phyloP scores from a whole-genome alignment of 2,113 vertebrate species.

The Aspidoscelis tigris region DNA sequence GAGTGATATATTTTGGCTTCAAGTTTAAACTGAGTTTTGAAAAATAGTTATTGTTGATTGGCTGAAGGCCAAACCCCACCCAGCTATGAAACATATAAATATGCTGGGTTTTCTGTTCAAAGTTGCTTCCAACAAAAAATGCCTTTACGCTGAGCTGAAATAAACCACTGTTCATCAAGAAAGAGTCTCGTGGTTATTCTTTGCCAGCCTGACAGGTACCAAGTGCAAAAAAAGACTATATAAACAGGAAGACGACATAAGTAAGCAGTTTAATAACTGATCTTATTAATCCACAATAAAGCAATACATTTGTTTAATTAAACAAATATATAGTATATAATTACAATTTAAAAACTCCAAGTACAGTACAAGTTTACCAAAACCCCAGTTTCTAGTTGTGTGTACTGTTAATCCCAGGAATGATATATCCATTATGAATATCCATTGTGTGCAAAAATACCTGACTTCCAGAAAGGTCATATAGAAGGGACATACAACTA shows the following conservation, averaged over 20 bases:
- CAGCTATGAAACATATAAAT: no score
- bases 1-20: no score
- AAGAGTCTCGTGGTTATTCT: no score
- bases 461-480: constrained; percentile 57
- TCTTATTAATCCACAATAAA: constrained; percentile 79
- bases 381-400: constrained; percentile 72
- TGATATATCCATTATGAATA: constrained; percentile 69
- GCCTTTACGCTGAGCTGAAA: no score
- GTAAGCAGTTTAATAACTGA: constrained; percentile 63
- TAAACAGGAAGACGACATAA: constrained; percentile 38
- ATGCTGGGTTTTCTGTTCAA: no score
- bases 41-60: no score
- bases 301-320: constrained; percentile 70
- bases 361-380: constrained; percentile 73
- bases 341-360: constrained; percentile 73
- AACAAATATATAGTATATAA: constrained; percentile 77
- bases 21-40: no score
- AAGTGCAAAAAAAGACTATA: not conserved
- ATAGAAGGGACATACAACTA: constrained; percentile 58
- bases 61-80: no score
- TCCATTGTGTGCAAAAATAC: constrained; percentile 75
- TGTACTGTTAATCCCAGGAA: constrained; percentile 66
- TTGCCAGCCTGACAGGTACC: no score
- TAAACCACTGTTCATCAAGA: no score
- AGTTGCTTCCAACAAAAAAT: no score